phyloP scores from a whole-genome alignment of 2,113 vertebrate species.

The Gadus macrocephalus region DNA sequence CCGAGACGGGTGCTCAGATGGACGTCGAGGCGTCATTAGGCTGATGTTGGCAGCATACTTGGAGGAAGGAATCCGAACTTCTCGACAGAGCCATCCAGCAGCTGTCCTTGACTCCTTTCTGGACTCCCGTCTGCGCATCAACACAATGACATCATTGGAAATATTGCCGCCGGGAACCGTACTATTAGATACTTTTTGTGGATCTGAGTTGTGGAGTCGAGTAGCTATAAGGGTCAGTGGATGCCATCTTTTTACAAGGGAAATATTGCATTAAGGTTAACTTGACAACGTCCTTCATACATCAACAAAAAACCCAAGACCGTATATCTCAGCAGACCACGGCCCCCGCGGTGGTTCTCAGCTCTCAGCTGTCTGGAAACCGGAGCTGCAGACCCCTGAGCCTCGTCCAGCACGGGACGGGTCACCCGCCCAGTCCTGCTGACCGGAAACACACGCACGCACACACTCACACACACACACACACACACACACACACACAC shows the following conservation, averaged over 20 bases:
- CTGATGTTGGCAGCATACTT: conserved; percentile 19
- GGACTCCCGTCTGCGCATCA: not conserved
- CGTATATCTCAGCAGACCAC: conserved; percentile 46
- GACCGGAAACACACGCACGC: conserved; percentile 64
- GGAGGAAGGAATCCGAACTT: conserved; percentile 38
- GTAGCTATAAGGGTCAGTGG: no score
- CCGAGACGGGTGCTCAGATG: conserved; percentile 41
- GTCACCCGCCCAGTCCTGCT: conserved; percentile 47
- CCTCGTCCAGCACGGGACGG: conserved; percentile 26
- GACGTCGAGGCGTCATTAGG: conserved; percentile 32
- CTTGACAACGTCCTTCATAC: conserved; percentile 11
- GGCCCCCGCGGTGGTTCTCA: conserved; percentile 42
- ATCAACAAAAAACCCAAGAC: conserved; percentile 41
- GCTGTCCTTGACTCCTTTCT: conserved; percentile 45
- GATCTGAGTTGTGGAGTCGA: no score
- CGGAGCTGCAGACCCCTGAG: conserved; percentile 38
- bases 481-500: no score
- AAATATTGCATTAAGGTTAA: not conserved
- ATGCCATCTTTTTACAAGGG: not conserved
- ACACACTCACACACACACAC: not conserved
- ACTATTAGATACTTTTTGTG: no score
- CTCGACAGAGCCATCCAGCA: conserved; percentile 42
- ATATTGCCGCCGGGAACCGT: no score
- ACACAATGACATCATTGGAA: no score
- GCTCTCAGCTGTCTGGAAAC: conserved; percentile 73